Conservation (phyloP, 2,797 vertebrate genomes). For the Artibeus jamaicensis region DNA sequence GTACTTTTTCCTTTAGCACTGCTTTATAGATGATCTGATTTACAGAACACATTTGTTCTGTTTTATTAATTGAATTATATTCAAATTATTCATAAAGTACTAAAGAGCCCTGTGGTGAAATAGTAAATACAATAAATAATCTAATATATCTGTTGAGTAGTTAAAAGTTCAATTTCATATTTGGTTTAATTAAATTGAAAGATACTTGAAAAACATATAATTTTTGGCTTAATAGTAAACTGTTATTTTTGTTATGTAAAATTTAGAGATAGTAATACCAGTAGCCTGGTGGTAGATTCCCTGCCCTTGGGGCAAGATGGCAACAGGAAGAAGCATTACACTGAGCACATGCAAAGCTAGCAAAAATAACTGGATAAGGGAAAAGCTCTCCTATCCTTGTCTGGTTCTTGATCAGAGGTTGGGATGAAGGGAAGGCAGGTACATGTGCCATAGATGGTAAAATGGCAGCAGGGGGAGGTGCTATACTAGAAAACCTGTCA, state of each 20-base stretch:
- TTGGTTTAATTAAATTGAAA: not conserved
- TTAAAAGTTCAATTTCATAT: not conserved
- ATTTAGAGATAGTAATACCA: not conserved
- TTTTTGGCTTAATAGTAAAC: not conserved
- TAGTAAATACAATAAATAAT: not conserved
- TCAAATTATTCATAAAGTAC: not conserved
- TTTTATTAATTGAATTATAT: not conserved
- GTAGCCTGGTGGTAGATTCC: not conserved
- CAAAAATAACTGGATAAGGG: not conserved
- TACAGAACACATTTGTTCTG: not conserved
- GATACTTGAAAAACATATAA: not conserved
- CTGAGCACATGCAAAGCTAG: not conserved
- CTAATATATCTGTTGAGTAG: not conserved
- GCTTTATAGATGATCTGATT: slow-evolving; percentile 17
- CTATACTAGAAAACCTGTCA: not conserved
- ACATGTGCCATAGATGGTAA: not conserved
- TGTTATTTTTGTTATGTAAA: not conserved
- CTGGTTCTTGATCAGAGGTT: not conserved
- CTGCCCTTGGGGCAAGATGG: not conserved
- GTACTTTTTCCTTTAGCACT: not conserved
- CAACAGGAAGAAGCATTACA: not conserved
- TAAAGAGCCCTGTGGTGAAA: not conserved
- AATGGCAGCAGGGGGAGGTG: not conserved
- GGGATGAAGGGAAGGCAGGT: not conserved
- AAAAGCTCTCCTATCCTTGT: not conserved